phyloP scores from a whole-genome alignment of 2,113 vertebrate species.

The Dryoscopus gambensis region DNA sequence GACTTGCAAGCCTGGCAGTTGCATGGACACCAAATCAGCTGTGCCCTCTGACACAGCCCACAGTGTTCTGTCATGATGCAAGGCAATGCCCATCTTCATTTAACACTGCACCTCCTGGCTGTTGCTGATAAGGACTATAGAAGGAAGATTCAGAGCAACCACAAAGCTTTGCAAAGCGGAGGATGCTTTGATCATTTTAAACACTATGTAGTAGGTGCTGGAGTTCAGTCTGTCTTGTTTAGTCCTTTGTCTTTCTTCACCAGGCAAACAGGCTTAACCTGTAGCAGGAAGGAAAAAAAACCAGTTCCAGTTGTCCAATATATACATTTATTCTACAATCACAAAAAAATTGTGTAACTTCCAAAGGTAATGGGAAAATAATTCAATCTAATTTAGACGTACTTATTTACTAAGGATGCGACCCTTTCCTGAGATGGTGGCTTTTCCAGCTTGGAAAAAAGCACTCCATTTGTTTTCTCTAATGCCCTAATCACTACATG shows the following conservation, averaged over 20 bases:
- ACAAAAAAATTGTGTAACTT: neutral
- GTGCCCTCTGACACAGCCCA: neutral
- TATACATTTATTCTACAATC: neutral
- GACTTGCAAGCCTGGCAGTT: neutral
- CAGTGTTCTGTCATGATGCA: fast-evolving
- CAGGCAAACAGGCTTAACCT: neutral
- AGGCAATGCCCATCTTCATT: neutral
- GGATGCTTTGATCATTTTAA: neutral
- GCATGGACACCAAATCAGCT: neutral
- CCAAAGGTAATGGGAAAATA: neutral
- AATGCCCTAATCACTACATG: neutral
- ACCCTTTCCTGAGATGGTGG: neutral
- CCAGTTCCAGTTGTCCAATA: neutral
- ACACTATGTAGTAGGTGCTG: neutral
- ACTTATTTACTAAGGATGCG: neutral
- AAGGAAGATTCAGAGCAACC: neutral
- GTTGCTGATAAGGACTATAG: neutral
- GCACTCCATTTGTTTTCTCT: neutral
- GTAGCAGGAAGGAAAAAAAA: neutral
- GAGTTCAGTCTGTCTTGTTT: neutral
- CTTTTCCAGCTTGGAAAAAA: neutral
- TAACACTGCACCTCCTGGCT: neutral
- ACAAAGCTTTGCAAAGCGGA: neutral
- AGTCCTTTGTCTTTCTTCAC: neutral
- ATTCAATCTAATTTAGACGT: neutral